phyloP scores from a whole-genome alignment of 2,113 vertebrate species.

The Zosterops lateralis region DNA sequence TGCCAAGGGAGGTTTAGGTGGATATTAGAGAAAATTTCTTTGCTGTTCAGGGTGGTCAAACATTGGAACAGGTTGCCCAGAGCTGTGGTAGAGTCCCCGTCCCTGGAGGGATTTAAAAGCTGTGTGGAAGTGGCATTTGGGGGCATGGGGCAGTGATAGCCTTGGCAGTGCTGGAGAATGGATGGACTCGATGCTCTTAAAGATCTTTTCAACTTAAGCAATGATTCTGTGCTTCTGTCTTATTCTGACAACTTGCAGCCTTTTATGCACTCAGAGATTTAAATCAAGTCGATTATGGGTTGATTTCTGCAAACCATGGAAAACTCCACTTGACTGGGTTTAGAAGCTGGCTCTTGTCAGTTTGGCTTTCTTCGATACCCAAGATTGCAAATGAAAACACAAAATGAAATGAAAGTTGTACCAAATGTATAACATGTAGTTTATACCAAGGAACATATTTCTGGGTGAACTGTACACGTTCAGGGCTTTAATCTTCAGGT shows the following conservation, averaged over 20 bases:
- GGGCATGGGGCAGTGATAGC: background rate
- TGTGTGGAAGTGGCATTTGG: background rate
- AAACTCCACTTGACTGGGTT: conserved; percentile 13
- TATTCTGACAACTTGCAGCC: background rate
- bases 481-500: conserved; percentile 26
- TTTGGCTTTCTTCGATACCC: conserved; percentile 34
- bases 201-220: background rate
- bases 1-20: background rate
- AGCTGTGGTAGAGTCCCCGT: background rate
- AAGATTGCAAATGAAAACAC: background rate
- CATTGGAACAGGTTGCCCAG: background rate
- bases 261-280: background rate
- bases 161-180: background rate
- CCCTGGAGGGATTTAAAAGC: background rate
- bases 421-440: background rate
- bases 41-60: background rate
- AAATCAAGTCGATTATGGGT: background rate
- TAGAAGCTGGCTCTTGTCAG: conserved; percentile 34
- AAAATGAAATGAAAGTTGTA: background rate
- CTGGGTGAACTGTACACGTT: background rate
- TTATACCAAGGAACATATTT: background rate
- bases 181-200: background rate
- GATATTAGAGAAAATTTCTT: background rate
- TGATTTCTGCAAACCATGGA: conserved; percentile 15
- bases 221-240: background rate